Conservation (phyloP, 2,113 vertebrate species). For the Chaetura pelagica region DNA sequence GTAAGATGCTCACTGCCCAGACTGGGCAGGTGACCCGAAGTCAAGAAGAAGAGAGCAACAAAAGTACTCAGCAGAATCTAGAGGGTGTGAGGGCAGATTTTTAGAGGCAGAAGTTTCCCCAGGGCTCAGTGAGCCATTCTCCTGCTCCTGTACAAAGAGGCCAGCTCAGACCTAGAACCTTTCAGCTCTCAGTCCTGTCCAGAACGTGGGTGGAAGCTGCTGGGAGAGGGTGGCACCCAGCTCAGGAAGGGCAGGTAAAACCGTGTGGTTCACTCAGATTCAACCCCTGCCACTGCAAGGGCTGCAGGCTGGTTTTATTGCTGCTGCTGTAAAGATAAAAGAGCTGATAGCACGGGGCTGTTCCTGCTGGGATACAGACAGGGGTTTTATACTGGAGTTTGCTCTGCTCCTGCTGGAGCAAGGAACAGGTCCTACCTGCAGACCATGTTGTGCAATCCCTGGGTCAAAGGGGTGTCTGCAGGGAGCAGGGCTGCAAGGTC, state of each 20-base stretch:
- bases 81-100: background rate
- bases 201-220: background rate
- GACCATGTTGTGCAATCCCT: background rate
- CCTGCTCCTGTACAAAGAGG: background rate
- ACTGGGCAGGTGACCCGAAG: background rate
- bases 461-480: background rate
- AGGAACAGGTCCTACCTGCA: background rate
- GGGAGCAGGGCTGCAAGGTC: background rate
- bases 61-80: background rate
- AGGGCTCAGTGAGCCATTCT: background rate
- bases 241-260: background rate
- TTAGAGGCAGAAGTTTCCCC: background rate
- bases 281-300: fast-evolving
- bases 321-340: background rate
- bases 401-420: background rate
- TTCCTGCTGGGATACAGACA: background rate
- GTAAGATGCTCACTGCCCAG: background rate
- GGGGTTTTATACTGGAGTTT: background rate
- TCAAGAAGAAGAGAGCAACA: background rate
- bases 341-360: background rate
- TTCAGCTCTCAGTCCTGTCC: background rate
- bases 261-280: background rate
- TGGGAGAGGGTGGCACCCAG: background rate
- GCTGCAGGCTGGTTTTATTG: background rate
- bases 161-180: background rate